These are phyloP conservation scores for Andrena chrysosceles DNA, from an alignment of 2,888 invertebrate species.

Conservation along the genomic window DNA sequence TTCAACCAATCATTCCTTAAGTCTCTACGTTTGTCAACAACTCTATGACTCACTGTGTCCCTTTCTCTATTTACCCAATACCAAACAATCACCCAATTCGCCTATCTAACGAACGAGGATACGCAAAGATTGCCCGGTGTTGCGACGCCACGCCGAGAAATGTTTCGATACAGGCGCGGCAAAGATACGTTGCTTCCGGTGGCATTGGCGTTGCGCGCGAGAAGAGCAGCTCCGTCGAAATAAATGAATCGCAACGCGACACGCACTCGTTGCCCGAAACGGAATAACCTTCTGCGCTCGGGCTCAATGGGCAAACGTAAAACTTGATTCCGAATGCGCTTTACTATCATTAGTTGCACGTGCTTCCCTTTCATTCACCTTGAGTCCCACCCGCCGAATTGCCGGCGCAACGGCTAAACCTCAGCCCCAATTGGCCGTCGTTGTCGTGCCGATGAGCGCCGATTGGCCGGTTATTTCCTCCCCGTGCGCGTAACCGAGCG, in stretches of 20 bases:
- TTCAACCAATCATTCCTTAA: too few relatives aligned
- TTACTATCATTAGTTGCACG: constrained; percentile 73
- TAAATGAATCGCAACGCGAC: constrained; percentile 28
- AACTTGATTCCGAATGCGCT: constrained; percentile 62
- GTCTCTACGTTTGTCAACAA: too few relatives aligned
- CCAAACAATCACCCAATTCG: not conserved
- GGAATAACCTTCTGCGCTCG: constrained; percentile 33
- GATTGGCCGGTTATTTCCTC: constrained; percentile 59
- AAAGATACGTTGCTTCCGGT: not conserved
- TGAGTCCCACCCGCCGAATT: constrained; percentile 73
- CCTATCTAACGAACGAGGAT: too few relatives aligned
- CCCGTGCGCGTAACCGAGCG: constrained; percentile 48
- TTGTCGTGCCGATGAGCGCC: constrained; percentile 20
- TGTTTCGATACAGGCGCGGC: not conserved
- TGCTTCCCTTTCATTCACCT: constrained; percentile 71
- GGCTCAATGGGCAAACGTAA: constrained; percentile 59
- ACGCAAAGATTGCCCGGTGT: not conserved
- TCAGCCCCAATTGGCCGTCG: constrained; percentile 52
- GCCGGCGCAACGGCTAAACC: constrained; percentile 47
- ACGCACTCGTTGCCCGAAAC: not conserved
- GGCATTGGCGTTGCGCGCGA: constrained; percentile 7
- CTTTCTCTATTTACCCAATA: too few relatives aligned
- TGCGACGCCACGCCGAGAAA: not conserved
- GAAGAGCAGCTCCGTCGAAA: not conserved
- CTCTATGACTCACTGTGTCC: too few relatives aligned